phyloP scores from a whole-genome alignment of 2,888 invertebrate genomes.

The Athrips mouffetella region DNA sequence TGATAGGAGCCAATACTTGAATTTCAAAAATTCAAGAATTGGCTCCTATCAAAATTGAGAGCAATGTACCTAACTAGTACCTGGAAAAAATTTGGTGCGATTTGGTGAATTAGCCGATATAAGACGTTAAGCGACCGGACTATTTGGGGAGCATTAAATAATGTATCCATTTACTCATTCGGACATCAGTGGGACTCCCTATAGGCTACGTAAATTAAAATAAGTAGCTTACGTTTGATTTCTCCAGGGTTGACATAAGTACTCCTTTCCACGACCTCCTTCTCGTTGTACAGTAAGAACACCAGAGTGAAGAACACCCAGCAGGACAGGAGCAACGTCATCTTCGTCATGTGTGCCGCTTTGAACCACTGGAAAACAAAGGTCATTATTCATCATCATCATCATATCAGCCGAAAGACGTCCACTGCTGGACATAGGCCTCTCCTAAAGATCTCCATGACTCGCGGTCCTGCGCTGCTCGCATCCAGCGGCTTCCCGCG shows the following conservation, averaged over 20 bases:
- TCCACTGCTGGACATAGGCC: no score
- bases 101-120: neutral
- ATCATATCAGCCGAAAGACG: no score
- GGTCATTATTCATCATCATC: no score
- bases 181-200: neutral
- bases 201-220: neutral
- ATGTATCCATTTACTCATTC: neutral
- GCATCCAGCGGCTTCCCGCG: no score
- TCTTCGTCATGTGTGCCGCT: slow-evolving; percentile 66
- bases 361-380: slow-evolving; percentile 37
- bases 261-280: slow-evolving; percentile 78
- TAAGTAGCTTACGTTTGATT: slow-evolving; percentile 59
- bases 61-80: no score
- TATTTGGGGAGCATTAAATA: neutral
- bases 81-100: no score
- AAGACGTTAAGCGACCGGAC: neutral
- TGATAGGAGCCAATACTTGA: no score
- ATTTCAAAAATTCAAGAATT: no score
- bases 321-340: slow-evolving; percentile 75
- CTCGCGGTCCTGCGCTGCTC: no score
- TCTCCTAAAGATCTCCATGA: no score
- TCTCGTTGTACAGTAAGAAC: slow-evolving; percentile 84
- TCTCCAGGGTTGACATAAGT: slow-evolving; percentile 78
- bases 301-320: slow-evolving; percentile 84
- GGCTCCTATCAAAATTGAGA: no score